Conservation (phyloP, 2,113 vertebrate species). For the Leptocoma aspasia region DNA sequence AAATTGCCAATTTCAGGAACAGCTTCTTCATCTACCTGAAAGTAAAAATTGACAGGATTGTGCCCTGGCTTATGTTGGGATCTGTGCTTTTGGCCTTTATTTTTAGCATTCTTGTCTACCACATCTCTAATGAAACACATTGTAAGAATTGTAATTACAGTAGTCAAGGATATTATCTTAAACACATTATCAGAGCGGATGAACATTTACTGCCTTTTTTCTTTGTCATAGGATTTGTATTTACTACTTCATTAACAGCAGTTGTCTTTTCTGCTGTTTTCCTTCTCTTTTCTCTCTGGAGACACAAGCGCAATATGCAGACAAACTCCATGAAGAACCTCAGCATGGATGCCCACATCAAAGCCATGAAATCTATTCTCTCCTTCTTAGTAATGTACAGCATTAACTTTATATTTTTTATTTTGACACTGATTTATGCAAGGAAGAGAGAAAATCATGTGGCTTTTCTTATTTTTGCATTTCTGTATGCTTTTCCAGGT, state of each 20-base stretch:
- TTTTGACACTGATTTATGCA: background rate
- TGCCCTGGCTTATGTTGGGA: background rate
- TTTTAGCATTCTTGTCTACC: background rate
- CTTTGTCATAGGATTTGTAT: background rate
- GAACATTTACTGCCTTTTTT: background rate
- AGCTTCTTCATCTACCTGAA: background rate
- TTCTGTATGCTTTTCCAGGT: background rate
- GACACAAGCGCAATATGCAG: background rate
- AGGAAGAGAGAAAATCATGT: rapidly evolving
- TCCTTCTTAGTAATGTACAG: background rate
- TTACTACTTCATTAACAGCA: background rate
- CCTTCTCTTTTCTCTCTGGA: background rate
- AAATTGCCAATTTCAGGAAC: conserved; percentile 7
- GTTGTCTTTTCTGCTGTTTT: background rate
- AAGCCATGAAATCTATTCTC: background rate
- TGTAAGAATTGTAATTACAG: background rate
- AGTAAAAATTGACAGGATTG: background rate
- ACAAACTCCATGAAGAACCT: background rate
- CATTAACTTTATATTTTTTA: background rate
- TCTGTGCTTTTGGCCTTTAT: background rate
- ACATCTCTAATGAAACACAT: background rate
- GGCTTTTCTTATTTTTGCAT: rapidly evolving
- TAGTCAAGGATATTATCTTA: background rate
- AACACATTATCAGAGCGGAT: background rate
- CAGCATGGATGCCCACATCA: background rate